Evolutionary conservation across 2,113 vertebrate species (phyloP), one percentile per base, ranked within the genome.

Genomic region (Boulengeromyrus knoepffleri): DNA sequence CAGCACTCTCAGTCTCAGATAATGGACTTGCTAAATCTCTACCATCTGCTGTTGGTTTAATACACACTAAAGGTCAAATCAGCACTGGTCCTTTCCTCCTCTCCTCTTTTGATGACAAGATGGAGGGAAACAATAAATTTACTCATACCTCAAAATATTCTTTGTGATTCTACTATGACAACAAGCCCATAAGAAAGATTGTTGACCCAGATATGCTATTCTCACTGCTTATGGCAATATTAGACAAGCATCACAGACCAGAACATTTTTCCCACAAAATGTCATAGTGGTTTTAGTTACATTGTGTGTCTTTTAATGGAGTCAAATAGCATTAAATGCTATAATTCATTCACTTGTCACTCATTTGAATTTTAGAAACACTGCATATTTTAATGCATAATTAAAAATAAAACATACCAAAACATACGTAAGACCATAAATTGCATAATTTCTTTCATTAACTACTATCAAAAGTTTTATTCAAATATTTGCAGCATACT

Each of bases 1-100:
- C 96, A 96, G 94, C 95, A 94, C 95, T 95, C 96, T 94, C 94
- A 95, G 91, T 94, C 94, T 95, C 94, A 94, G 95, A 97, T 97
- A 97, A 97, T 97, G 96, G 96, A 95, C 95, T 95, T 95, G 92
- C 95, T 96, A 95, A 96, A 97, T 96, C 95, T 96, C 96, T 95
- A 94, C 97, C 97, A 97, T 97, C 97, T 98, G 97, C 95, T 97
- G 97, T 97, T 97, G 97, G 97, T 97, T 97, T 97, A 97, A 97
- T 96, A 96, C 94, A 97, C 96, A 97, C 96, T 97, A 95, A 96
- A 96, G 97, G 96, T 97, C 97, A 97, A 97, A 97, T 95, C 95
- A 95, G 94, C 96, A 96, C 95, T 95, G 95, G 97, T 97, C 96
- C 95, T 94, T 92, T 95, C 96, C 95, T 95, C 94, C 95, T 94